Evolutionary conservation across 2,888 invertebrate genomes (phyloP).

Genomic region (Uloborus plumipes): DNA sequence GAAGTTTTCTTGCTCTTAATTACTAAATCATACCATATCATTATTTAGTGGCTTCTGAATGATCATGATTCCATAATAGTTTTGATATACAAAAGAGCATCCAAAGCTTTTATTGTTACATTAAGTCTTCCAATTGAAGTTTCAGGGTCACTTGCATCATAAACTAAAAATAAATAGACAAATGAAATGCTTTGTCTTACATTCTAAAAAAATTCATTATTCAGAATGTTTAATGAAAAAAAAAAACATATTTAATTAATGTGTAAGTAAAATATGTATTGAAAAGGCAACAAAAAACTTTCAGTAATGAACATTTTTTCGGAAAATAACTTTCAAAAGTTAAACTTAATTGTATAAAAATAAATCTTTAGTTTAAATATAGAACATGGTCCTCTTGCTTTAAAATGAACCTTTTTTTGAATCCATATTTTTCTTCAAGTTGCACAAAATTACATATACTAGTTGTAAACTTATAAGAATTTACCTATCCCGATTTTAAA

Average conservation of each 20-base stretch:
- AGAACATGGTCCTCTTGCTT: too few relatives aligned
- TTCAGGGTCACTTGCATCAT: constrained; percentile 38
- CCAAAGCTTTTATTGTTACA: constrained; percentile 45
- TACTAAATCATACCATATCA: not conserved
- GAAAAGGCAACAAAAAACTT: not conserved
- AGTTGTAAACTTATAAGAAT: too few relatives aligned
- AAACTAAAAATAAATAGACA: constrained; percentile 32
- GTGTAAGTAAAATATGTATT: not conserved
- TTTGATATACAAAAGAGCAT: constrained; percentile 23
- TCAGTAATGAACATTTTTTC: too few relatives aligned
- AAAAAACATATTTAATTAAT: too few relatives aligned
- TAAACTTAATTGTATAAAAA: too few relatives aligned
- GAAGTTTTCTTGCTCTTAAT: not conserved
- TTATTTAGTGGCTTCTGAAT: not conserved
- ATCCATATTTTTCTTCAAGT: too few relatives aligned
- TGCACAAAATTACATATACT: too few relatives aligned
- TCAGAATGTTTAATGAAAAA: too few relatives aligned
- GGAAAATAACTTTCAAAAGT: too few relatives aligned
- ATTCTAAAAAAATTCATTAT: not conserved
- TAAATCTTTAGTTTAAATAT: too few relatives aligned
- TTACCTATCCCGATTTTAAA: too few relatives aligned
- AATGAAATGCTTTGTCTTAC: not conserved
- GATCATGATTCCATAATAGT: constrained; percentile 15
- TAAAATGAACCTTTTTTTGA: too few relatives aligned
- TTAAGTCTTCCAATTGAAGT: constrained; percentile 43